Percentiles rank a stretch among this genome's conserved stretches.
Evolutionary conservation across 2,113 vertebrate genomes (phyloP).

Genomic region (Copsychus sechellarum): DNA sequence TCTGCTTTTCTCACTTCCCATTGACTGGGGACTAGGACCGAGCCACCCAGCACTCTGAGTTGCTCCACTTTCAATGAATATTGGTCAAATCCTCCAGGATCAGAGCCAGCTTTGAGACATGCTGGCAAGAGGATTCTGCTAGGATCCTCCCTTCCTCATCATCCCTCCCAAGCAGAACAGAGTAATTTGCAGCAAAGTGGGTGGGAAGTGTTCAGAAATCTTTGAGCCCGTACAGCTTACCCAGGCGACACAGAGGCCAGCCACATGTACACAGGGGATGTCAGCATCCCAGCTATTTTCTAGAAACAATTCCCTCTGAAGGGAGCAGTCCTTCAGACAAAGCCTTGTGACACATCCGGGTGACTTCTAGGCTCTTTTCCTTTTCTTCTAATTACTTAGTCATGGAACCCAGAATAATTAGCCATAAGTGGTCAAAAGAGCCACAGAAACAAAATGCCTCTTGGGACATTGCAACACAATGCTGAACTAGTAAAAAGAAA

Average conservation of each 20-base stretch:
- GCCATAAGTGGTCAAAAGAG: slow-evolving; percentile 16
- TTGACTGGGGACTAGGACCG: not conserved
- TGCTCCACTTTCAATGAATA: slow-evolving; percentile 1
- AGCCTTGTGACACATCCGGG: slow-evolving; percentile 34
- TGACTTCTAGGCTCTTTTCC: slow-evolving; percentile 42
- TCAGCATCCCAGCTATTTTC: slow-evolving; percentile 28
- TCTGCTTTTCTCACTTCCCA: slow-evolving; percentile 8
- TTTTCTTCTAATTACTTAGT: slow-evolving; percentile 48
- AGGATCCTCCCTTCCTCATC: slow-evolving; percentile 42
- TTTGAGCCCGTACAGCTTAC: not conserved
- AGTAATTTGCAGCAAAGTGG: slow-evolving; percentile 36
- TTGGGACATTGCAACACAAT: slow-evolving; percentile 39
- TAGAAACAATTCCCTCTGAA: slow-evolving; percentile 52
- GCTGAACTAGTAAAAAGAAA: slow-evolving; percentile 7
- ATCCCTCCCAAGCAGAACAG: slow-evolving; percentile 58
- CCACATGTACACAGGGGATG: not conserved
- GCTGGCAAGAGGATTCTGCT: slow-evolving; percentile 8
- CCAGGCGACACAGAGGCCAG: not conserved
- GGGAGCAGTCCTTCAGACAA: slow-evolving; percentile 28
- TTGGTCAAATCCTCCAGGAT: slow-evolving; percentile 10
- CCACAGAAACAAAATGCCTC: slow-evolving; percentile 48
- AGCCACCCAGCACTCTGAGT: not conserved
- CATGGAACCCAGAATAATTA: slow-evolving; percentile 17
- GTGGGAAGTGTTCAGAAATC: slow-evolving; percentile 20
- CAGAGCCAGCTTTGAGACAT: slow-evolving; percentile 8